phyloP scores from a whole-genome alignment of 2,888 invertebrate genomes.

The Tetragnatha montana region DNA sequence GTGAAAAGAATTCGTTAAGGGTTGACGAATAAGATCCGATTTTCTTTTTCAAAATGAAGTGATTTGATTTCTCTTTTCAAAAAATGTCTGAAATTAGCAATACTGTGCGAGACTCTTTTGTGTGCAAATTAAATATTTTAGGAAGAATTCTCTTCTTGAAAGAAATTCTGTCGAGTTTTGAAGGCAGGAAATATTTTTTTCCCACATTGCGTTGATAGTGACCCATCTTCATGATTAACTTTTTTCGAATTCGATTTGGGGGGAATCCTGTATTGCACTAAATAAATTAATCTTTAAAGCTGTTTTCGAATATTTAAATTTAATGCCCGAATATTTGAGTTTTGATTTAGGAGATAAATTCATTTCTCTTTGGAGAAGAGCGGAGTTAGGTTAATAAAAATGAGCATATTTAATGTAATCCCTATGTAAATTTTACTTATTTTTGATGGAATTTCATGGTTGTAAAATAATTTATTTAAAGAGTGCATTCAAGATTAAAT shows the following conservation, averaged over 20 bases:
- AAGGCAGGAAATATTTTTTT: neutral
- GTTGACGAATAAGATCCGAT: constrained; percentile 20
- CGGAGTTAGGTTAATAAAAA: no score
- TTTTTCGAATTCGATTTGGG: neutral
- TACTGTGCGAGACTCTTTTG: constrained; percentile 7
- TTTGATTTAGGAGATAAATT: neutral
- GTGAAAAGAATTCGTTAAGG: constrained; percentile 23
- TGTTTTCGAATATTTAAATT: neutral
- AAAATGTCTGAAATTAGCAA: constrained; percentile 46
- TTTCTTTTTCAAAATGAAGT: constrained; percentile 37
- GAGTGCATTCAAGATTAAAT: no score
- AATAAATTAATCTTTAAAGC: neutral
- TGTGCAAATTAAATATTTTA: constrained; percentile 26
- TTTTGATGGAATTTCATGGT: no score
- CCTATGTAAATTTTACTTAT: no score
- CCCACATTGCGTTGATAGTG: neutral
- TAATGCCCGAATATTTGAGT: neutral
- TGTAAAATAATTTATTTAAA: no score
- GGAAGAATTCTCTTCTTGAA: constrained; percentile 15
- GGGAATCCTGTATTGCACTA: neutral
- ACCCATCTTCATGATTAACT: constrained; percentile 27
- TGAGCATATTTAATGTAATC: no score
- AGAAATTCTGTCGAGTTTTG: constrained; percentile 11
- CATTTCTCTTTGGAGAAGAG: neutral
- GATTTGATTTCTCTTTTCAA: constrained; percentile 40